These are phyloP conservation scores for Dinoponera quadriceps DNA, from an alignment of 1,140 invertebrate genomes.

Conservation along the genomic window DNA sequence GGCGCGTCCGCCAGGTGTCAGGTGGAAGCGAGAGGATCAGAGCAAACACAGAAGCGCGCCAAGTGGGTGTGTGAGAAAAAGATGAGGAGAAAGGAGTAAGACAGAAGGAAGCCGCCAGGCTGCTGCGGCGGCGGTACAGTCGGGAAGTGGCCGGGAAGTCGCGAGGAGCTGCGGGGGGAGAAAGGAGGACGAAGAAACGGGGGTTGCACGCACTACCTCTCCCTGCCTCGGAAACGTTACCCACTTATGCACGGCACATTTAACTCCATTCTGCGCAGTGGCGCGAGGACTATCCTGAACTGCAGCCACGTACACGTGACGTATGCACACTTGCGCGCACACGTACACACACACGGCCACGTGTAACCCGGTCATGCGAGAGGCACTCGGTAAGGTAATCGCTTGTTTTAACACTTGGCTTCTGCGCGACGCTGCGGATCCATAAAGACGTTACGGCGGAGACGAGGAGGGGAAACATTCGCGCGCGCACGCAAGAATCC, in stretches of 20 bases:
- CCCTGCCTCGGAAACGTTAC: conserved; percentile 71
- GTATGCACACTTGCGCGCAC: conserved; percentile 11
- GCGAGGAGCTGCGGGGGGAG: too few relatives aligned
- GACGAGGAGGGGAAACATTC: neutral
- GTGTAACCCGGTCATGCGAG: conserved; percentile 22
- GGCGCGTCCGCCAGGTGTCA: conserved; percentile 24
- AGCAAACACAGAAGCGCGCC: conserved; percentile 2
- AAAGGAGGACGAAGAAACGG: conserved; percentile 52
- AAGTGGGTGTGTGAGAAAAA: conserved; percentile 23
- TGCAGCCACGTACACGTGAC: conserved; percentile 30
- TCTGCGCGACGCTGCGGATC: neutral
- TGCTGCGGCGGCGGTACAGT: neutral
- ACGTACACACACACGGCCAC: neutral
- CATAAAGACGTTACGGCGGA: conserved; percentile 14
- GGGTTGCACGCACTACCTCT: conserved; percentile 50
- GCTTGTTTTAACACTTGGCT: conserved; percentile 48
- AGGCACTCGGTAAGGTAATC: conserved; percentile 42
- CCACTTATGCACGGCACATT: conserved; percentile 79
- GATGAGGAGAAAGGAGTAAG: conserved; percentile 33
- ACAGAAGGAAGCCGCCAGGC: conserved; percentile 37
- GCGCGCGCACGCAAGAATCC: neutral
- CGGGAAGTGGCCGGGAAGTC: neutral
- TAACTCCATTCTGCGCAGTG: conserved; percentile 73
- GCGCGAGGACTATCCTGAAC: conserved; percentile 14
- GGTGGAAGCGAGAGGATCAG: neutral